These are phyloP conservation scores for Propithecus coquereli DNA, from an alignment of 2,113 vertebrate genomes.

Conservation along the genomic window DNA sequence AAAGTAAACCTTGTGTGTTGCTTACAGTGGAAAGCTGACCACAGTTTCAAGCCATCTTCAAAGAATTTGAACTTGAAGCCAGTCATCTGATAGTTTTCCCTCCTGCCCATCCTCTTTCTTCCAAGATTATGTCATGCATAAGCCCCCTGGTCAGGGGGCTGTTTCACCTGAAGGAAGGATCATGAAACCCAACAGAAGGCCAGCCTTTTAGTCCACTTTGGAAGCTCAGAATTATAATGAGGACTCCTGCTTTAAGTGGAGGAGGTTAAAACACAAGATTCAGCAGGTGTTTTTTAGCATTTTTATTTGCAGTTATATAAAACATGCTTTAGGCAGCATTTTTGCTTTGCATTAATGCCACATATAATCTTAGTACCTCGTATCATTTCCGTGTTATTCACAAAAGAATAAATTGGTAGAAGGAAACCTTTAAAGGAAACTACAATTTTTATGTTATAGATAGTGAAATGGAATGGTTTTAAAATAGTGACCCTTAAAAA, in stretches of 20 bases:
- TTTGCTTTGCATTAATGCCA: slow-evolving; percentile 75
- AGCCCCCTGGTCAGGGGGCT: background rate
- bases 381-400: slow-evolving; percentile 58
- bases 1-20: slow-evolving; percentile 76
- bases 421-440: slow-evolving; percentile 60
- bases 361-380: slow-evolving; percentile 66
- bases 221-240: background rate
- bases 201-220: background rate
- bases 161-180: background rate
- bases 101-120: background rate
- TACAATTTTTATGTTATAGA: slow-evolving; percentile 33
- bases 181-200: slow-evolving; percentile 39
- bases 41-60: slow-evolving; percentile 58
- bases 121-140: background rate
- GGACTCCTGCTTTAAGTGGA: background rate
- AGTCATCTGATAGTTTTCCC: slow-evolving; percentile 50
- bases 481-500: slow-evolving; percentile 54
- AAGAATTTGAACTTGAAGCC: slow-evolving; percentile 47
- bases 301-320: slow-evolving; percentile 76
- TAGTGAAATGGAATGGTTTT: slow-evolving; percentile 39
- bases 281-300: slow-evolving; percentile 70
- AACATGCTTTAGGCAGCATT: slow-evolving; percentile 71
- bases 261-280: slow-evolving; percentile 29
- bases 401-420: slow-evolving; percentile 28
- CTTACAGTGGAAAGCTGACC: slow-evolving; percentile 71